Evolutionary conservation across 2,113 vertebrate species (phyloP).

Genomic region (Oceanites oceanicus): DNA sequence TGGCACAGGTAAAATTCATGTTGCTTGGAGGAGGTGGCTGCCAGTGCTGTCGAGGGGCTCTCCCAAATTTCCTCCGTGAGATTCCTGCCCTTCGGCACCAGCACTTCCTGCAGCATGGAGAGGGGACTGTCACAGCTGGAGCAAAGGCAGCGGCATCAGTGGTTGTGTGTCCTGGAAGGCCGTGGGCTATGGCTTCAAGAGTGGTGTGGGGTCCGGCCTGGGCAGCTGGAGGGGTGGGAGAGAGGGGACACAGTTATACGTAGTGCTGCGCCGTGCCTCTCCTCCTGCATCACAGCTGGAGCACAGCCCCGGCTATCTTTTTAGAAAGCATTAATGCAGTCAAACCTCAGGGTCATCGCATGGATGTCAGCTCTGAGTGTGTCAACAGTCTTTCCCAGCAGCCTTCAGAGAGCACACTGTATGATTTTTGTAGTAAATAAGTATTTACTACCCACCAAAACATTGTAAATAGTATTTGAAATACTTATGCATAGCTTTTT

Average conservation of each 20-base stretch:
- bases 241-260: neutral
- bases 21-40: neutral
- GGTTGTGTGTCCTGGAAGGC: neutral
- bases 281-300: neutral
- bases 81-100: neutral
- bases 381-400: neutral
- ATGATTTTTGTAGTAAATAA: neutral
- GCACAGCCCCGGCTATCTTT: neutral
- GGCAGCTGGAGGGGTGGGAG: neutral
- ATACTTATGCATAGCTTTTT: neutral
- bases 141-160: neutral
- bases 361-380: neutral
- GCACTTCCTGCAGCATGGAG: neutral
- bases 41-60: neutral
- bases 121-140: neutral
- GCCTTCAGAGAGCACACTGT: neutral
- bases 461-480: neutral
- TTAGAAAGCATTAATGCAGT: neutral
- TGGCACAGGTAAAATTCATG: neutral
- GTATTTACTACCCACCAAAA: neutral
- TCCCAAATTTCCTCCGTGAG: neutral
- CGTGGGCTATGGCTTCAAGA: neutral
- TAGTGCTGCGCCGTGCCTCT: neutral
- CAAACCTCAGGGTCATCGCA: neutral
- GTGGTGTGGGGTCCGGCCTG: neutral